Percentiles rank a stretch among this genome's conserved stretches.
Conservation (phyloP, 2,888 invertebrate genomes). For the Drosophila nr. medialis region DNA sequence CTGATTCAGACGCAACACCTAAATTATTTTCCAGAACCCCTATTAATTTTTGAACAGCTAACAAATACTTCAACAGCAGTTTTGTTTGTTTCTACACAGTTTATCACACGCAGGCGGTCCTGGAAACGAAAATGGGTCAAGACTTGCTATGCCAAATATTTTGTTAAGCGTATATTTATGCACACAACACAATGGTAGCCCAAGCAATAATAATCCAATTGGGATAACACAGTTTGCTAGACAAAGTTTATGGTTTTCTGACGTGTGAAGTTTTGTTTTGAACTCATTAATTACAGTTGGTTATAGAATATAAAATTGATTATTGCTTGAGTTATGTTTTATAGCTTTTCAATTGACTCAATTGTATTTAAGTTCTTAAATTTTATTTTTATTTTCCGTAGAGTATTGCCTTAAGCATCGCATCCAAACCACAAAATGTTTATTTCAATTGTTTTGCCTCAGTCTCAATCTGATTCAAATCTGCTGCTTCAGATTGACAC, state of each 20-base stretch:
- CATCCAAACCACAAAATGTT: neutral
- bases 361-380: neutral
- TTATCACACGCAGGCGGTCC: conserved; percentile 2
- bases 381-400: neutral
- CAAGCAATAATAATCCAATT: neutral
- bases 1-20: neutral
- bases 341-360: neutral
- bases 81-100: conserved; percentile 2
- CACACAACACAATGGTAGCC: neutral
- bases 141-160: neutral
- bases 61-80: conserved; percentile 8
- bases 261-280: neutral
- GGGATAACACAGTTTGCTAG: neutral
- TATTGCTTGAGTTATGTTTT: neutral
- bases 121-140: neutral
- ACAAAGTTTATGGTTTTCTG: neutral
- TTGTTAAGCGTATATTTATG: neutral
- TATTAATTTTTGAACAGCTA: neutral
- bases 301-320: neutral
- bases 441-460: neutral
- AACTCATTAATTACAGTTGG: neutral
- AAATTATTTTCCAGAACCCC: neutral
- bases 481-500: neutral
- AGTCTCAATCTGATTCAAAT: neutral
- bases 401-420: neutral